phyloP scores from a whole-genome alignment of 2,113 vertebrate genomes.

The Oophaga pumilio region DNA sequence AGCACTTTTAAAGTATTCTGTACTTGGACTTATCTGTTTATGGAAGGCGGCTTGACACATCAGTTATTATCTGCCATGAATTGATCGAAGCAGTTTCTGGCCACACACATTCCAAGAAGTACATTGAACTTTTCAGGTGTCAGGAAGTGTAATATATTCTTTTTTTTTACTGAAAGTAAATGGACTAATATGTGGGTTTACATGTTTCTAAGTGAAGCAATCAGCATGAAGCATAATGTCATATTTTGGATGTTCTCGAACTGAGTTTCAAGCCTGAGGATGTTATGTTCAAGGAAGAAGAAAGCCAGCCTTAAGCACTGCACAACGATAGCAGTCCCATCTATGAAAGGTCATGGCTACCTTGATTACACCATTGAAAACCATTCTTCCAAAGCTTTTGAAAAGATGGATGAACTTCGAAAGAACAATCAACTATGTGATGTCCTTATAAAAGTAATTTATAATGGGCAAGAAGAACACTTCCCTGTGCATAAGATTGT shows the following conservation, averaged over 20 bases:
- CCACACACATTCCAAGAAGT: background rate
- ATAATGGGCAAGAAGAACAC: conserved; percentile 71
- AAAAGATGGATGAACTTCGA: conserved; percentile 77
- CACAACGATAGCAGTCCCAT: conserved; percentile 74
- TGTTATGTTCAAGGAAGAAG: conserved; percentile 72
- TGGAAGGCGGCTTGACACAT: background rate
- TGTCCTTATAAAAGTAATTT: conserved; percentile 73
- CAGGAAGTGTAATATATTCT: background rate
- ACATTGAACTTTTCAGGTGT: background rate
- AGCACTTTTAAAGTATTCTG: background rate
- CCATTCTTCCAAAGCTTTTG: conserved; percentile 70
- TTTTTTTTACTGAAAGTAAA: background rate
- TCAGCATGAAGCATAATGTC: background rate
- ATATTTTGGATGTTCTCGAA: conserved; percentile 8
- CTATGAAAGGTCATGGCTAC: conserved; percentile 75
- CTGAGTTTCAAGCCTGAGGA: conserved; percentile 58
- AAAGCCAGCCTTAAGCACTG: conserved; percentile 69
- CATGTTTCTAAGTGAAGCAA: background rate
- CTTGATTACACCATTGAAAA: conserved; percentile 79
- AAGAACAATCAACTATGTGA: conserved; percentile 76
- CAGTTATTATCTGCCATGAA: background rate
- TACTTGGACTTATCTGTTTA: background rate
- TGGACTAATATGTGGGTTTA: background rate
- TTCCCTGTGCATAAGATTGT: conserved; percentile 82
- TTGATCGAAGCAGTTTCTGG: background rate